These are phyloP conservation scores for Campylorhamphus procurvoides DNA, from an alignment of 2,113 vertebrate genomes.

Conservation along the genomic window DNA sequence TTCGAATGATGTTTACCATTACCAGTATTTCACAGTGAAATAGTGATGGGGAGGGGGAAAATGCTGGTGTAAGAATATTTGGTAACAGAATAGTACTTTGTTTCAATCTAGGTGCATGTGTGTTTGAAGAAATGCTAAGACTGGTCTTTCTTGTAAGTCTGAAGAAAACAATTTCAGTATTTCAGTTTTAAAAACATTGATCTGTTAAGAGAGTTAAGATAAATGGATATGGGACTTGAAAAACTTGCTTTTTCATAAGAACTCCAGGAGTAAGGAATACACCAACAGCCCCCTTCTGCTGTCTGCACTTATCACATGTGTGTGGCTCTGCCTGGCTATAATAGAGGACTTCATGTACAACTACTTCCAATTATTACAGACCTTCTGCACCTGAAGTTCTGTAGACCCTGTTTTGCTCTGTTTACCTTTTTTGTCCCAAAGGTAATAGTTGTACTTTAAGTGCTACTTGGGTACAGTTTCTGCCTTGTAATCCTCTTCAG, in stretches of 20 bases:
- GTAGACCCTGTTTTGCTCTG: not conserved
- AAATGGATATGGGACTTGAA: not conserved
- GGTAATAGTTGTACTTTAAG: not conserved
- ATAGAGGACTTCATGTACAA: fast-evolving
- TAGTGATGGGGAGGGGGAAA: not conserved
- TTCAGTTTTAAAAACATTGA: not conserved
- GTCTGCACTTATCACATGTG: fast-evolving
- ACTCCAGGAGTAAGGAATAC: not conserved
- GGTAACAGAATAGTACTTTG: too few relatives aligned
- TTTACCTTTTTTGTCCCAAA: not conserved
- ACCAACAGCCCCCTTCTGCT: not conserved
- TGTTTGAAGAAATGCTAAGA: not conserved
- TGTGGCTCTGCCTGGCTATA: not conserved
- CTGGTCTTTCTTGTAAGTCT: not conserved
- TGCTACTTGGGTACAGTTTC: not conserved
- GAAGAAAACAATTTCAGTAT: not conserved
- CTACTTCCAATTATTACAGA: not conserved
- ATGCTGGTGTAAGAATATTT: not conserved
- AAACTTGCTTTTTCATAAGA: not conserved
- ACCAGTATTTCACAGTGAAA: not conserved
- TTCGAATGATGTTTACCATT: not conserved
- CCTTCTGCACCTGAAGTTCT: not conserved
- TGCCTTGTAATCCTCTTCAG: not conserved
- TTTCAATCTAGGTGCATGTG: not conserved
- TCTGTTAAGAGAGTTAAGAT: not conserved